Evolutionary conservation across 2,888 invertebrate species (phyloP), one percentile per base, ranked within the genome.

Genomic region (Platycnemis pennipes): DNA sequence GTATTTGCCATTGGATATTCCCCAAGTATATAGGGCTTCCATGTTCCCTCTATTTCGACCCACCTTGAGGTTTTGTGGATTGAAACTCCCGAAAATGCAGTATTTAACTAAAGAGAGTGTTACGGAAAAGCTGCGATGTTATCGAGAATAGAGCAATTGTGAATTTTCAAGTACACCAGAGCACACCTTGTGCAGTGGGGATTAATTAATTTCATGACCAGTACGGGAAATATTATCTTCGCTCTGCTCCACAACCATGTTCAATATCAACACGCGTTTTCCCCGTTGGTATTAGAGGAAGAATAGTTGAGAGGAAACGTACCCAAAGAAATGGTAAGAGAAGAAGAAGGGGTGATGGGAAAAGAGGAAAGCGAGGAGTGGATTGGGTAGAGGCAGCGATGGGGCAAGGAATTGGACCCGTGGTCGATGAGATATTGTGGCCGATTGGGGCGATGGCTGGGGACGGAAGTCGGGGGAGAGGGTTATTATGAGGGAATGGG

Each of bases 331-430:
- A 44, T 16, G 42, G 87, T n/a, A 44, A 26, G n/a, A 5, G 16
- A 46, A 11, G 86, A 42, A 44, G 19, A 26, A 87, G 87, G 13
- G 87, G 26, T 8, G 86, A 37, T 19, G 37, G 42, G 44, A 86
- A 22, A 26, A 44, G 45, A 26, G 87, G 44, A 44, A 26, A n/a
- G 87, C 4, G 26, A 5, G 45, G 26, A 46, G 42, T 44, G 87
- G 46, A n/a, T 13, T 13, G n/a, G n/a, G n/a, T n/a, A n/a, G n/a
- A n/a, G n/a, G 77, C 26, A 13, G 37, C 11, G 77, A n/a, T n/a
- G 77, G 37, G n/a, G 77, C n/a, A n/a, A 77, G 77, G 77, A 77
- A 77, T 77, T 77, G 86, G 86, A 26, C 87, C 46, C 45, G 45
- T n/a, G 45, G 87, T 45, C 87, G 87, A 87, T 45, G 87, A 2